These are phyloP conservation scores for Sebastes trivittatus DNA, from an alignment of 2,797 vertebrate species.

Conservation along the genomic window DNA sequence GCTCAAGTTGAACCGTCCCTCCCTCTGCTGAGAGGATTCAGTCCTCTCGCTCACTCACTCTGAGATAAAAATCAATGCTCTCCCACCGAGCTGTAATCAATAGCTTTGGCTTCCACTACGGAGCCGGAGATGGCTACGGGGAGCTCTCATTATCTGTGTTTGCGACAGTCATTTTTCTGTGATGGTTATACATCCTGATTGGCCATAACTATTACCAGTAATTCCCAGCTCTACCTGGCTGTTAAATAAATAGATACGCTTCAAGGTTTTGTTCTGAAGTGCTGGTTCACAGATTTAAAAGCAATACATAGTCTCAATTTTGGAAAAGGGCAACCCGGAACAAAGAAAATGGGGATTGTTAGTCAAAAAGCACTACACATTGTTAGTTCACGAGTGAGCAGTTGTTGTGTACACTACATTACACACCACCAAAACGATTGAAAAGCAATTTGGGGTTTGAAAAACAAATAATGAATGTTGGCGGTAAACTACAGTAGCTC, in stretches of 20 bases:
- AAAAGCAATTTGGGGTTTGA: background rate
- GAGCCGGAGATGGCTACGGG: constrained; percentile 22
- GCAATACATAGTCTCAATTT: background rate
- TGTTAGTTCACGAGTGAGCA: background rate
- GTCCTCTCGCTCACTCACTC: constrained; percentile 46
- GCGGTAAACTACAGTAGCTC: background rate
- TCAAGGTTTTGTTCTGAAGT: background rate
- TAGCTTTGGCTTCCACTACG: constrained; percentile 40
- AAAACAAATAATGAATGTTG: background rate
- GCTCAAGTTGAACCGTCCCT: constrained; percentile 32
- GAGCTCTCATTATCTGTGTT: constrained; percentile 48
- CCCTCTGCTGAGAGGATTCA: constrained; percentile 45
- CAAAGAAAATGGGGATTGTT: background rate
- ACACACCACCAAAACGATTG: background rate
- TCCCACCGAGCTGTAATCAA: constrained; percentile 64
- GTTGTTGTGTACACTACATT: background rate
- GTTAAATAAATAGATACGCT: background rate
- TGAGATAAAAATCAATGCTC: constrained; percentile 69
- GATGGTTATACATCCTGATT: constrained; percentile 34
- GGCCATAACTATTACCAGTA: constrained; percentile 21
- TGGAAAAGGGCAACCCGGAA: background rate
- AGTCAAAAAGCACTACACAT: background rate
- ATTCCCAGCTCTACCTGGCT: constrained; percentile 1
- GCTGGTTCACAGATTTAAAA: background rate
- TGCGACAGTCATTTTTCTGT: constrained; percentile 20